Evolutionary conservation across 2,888 invertebrate genomes (phyloP), one percentile per base, ranked within the genome.

Genomic region (Ochropleura leucogaster): DNA sequence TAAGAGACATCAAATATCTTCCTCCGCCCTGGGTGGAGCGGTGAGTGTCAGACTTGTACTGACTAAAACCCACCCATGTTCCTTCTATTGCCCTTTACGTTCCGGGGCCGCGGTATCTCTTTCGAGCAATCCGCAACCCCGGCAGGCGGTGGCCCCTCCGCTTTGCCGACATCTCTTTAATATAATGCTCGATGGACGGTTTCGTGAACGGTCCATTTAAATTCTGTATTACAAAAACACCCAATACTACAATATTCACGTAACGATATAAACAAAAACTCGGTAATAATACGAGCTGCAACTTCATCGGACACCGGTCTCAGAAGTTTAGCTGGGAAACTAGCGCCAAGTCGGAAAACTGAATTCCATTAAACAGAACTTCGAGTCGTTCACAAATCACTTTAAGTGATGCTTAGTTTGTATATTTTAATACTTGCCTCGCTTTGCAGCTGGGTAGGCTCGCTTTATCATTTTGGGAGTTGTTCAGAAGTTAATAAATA

Each of bases 341-440:
- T 83, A 65, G 46, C 4, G 66, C 64, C 65, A 78, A 79, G 68
- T 72, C 51, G 42, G 74, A 74, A 76, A 73, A 84, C 74, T 75
- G 74, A 84, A 86, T 84, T 86, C 83, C 68, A 86, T 86, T 84
- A 81, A 55, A 78, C 67, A 74, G 10, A 80, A 83, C 72, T 85
- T 81, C 7, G 55, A 51, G 69, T 80, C 44, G 80, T 81, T 79
- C 70, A 68, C 83, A 83, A 85, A 85, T 85, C 74, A 80, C 74
- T 76, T 74, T 71, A 80, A 76, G 77, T 70, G 72, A 71, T 71
- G 79, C 68, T 74, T 79, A 71, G 40, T 44, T 53, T 83, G 83
- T 74, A 68, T 83, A 83, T 81, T 81, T 81, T 62, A 76, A 82
- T 68, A 82, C 57, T 83, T 68, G 18, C 42, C 44, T 60, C 68